Percentiles rank a stretch among this genome's conserved stretches.
phyloP scores from a whole-genome alignment of 1,140 invertebrate genomes.

The Leptoteleia sp. region DNA sequence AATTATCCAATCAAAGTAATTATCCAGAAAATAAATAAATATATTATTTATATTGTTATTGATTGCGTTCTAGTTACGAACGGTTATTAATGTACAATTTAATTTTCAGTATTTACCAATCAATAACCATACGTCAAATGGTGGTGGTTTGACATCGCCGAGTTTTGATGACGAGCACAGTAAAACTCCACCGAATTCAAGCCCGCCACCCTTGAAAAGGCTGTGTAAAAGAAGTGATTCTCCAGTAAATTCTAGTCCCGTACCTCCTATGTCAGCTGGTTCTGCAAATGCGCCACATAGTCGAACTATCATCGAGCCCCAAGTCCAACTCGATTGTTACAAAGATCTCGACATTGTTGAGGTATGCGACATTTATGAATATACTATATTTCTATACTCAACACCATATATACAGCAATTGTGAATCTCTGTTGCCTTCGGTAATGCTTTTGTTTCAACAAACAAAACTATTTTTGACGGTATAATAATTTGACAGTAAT shows the following conservation, averaged over 20 bases:
- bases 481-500: too few species aligned
- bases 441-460: too few species aligned
- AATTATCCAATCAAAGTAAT: too few species aligned
- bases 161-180: slow-evolving; percentile 80
- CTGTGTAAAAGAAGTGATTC: slow-evolving; percentile 81
- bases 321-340: slow-evolving; percentile 81
- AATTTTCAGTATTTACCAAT: slow-evolving; percentile 77
- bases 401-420: too few species aligned
- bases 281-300: slow-evolving; percentile 75
- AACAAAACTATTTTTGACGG: too few species aligned
- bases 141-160: slow-evolving; percentile 78
- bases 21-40: too few species aligned
- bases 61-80: too few species aligned
- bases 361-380: slow-evolving; percentile 66
- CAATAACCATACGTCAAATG: slow-evolving; percentile 79
- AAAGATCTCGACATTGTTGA: slow-evolving; percentile 81
- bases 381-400: too few species aligned
- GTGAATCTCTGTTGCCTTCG: too few species aligned
- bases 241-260: slow-evolving; percentile 81
- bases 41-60: not conserved
- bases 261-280: slow-evolving; percentile 74
- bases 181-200: slow-evolving; percentile 78
- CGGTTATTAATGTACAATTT: slow-evolving; percentile 3
- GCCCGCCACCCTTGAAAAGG: slow-evolving; percentile 81
- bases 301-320: slow-evolving; percentile 79